Conservation (phyloP, 2,113 vertebrate species). For the Cranoglanis bouderius region DNA sequence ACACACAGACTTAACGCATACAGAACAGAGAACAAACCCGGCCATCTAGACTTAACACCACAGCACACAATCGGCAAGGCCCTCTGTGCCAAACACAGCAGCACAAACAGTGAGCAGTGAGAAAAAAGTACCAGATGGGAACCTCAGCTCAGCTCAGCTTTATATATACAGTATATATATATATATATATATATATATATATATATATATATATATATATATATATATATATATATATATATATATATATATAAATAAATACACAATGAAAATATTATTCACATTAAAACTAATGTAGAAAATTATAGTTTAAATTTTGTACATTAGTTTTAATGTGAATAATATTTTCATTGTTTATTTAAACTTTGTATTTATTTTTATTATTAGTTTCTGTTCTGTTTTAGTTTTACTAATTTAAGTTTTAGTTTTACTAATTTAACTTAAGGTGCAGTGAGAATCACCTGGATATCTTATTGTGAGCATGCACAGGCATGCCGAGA, state of each 20-base stretch:
- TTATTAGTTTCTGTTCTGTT: background rate
- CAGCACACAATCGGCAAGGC: slow-evolving; percentile 31
- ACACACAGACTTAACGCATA: slow-evolving; percentile 25
- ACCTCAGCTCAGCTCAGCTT: background rate
- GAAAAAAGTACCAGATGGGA: background rate
- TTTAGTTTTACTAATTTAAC: background rate
- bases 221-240: no score
- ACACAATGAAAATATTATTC: no score
- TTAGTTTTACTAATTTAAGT: background rate
- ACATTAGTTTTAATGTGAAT: background rate
- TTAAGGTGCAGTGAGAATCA: background rate
- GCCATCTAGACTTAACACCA: slow-evolving; percentile 27
- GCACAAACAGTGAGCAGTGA: background rate
- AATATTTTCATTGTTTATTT: background rate
- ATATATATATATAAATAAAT: no score
- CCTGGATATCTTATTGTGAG: background rate
- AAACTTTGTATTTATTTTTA: background rate
- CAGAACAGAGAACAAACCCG: slow-evolving; percentile 41
- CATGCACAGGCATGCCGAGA: background rate
- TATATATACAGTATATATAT: no score
- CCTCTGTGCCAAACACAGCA: slow-evolving; percentile 32
- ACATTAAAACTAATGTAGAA: no score
- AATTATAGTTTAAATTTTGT: background rate
- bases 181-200: no score
- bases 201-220: no score